Base-by-base conservation (phyloP, 2,113 vertebrate genomes). In the Malurus alboscapulatus region DNA sequence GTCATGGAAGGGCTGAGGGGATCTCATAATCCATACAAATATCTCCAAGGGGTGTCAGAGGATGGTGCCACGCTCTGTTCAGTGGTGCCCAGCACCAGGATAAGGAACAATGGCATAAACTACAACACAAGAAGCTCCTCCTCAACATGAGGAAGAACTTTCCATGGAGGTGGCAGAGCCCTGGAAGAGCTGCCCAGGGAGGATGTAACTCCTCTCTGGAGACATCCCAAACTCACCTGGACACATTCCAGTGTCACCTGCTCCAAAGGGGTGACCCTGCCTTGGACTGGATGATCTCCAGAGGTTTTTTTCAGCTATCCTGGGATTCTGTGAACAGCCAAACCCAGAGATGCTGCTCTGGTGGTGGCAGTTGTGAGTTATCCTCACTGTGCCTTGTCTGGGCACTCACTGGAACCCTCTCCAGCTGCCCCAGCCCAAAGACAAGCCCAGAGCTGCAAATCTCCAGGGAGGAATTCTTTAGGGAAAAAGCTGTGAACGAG, bases 401-500 rank as follows among this genome's bases (percentile, higher is more conserved):
- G 53, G 38, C 36, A 2, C 71, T 72, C 61, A 5, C 32, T 51
- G 83, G 45, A 72, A 5, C 34, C 85, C 30, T 59, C 53, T 59
- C 0, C 51, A 57, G 81, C 14, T 53, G 22, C 21, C 3, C 25
- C 12, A 55, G 30, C 62, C 22, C 1, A 40, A 58, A 17, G 63
- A 20, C 40, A 40, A 38, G 13, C 8, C 8, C 58, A 54, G 47
- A 74, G 72, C 75, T 27, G 8, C 55, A 53, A 45, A 79, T 67
- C 76, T 25, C 8, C 51, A 14, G 40, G 36, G 14, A 48, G 73
- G 55, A 80, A 2, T 40, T 42, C 54, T 58, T 8, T 44, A 50
- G 68, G 77, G 87, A 7, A 32, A 7, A 80, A 32, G 40, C 11
- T 94, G 87, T 91, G 87, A 88, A 78, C 75, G 87, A 34, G 69